Conservation (phyloP, 1,140 invertebrate species). For the Condylostylus longicornis region DNA sequence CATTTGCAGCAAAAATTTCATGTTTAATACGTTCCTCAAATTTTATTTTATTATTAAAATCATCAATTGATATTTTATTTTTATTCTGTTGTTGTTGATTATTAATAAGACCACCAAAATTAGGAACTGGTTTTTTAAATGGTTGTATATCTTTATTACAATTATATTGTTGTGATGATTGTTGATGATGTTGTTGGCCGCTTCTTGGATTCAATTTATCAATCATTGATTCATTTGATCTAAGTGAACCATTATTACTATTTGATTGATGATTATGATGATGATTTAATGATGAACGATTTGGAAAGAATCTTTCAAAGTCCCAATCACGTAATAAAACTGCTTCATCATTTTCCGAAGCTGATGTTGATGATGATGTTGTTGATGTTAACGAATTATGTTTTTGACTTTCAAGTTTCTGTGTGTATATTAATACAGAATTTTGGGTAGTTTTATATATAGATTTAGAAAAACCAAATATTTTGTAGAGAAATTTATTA, state of each 20-base stretch:
- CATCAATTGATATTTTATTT: too few species aligned
- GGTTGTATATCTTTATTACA: background rate
- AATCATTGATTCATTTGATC: background rate
- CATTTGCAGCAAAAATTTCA: conserved; percentile 5
- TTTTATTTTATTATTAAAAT: conserved; percentile 5
- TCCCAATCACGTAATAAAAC: conserved; percentile 67
- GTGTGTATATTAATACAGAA: too few species aligned
- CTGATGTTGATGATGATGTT: conserved; percentile 17
- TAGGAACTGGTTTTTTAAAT: background rate
- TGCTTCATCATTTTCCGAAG: conserved; percentile 43
- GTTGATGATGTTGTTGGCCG: background rate
- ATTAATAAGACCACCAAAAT: background rate
- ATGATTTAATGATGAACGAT: conserved; percentile 9
- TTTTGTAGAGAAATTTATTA: too few species aligned
- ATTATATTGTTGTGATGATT: background rate
- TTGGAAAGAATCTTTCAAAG: conserved; percentile 65
- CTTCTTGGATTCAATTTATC: background rate
- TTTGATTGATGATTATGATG: too few species aligned
- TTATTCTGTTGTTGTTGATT: too few species aligned
- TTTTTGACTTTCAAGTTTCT: conserved; percentile 28
- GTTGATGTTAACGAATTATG: conserved; percentile 30
- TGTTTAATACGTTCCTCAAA: conserved; percentile 6
- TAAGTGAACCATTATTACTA: background rate
- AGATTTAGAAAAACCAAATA: too few species aligned
- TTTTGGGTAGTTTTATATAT: too few species aligned